phyloP scores from a whole-genome alignment of 1,140 invertebrate genomes.

The Sipha flava region DNA sequence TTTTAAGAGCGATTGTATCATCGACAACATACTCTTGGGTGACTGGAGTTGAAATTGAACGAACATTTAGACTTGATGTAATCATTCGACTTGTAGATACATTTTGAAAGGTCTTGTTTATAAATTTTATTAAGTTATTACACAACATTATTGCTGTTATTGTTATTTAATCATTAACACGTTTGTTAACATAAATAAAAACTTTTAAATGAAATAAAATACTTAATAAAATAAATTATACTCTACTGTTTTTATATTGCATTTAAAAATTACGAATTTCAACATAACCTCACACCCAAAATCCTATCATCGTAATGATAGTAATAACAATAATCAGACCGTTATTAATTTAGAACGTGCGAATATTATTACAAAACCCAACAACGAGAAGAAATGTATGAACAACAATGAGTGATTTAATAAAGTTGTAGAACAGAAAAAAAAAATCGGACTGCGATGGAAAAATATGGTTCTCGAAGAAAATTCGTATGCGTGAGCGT shows the following conservation, averaged over 20 bases:
- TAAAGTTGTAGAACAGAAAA: no score
- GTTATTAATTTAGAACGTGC: no score
- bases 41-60: background rate
- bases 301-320: background rate
- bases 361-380: no score
- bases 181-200: background rate
- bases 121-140: background rate
- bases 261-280: background rate
- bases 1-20: background rate
- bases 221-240: background rate
- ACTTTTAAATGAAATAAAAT: background rate
- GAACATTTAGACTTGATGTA: background rate
- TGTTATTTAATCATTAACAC: background rate
- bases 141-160: background rate
- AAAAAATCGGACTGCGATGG: no score
- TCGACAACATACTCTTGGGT: conserved; percentile 11
- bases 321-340: no score
- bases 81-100: background rate
- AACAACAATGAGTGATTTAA: no score
- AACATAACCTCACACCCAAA: background rate
- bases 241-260: background rate
- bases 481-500: no score
- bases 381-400: no score
- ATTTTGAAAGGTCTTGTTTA: background rate
- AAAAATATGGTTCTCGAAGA: no score